Evolutionary conservation across 2,113 vertebrate species (phyloP).

Genomic region (Clinocottus analis): DNA sequence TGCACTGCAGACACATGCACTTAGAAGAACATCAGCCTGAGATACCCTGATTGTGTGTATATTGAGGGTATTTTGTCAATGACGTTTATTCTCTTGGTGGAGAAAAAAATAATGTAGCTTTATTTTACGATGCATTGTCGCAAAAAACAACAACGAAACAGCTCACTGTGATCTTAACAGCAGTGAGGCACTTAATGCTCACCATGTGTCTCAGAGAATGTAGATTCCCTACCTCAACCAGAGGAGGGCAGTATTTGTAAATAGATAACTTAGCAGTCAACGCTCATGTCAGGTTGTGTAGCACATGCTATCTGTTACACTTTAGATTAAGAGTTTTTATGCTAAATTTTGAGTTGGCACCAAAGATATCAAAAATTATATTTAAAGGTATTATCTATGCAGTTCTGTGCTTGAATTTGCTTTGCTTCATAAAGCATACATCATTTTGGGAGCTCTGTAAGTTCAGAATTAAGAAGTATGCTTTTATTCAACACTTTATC

Average conservation of each 20-base stretch:
- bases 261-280: constrained; percentile 57
- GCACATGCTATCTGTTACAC: constrained; percentile 42
- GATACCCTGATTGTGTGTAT: neutral
- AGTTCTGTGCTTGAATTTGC: constrained; percentile 68
- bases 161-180: constrained; percentile 52
- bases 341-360: constrained; percentile 56
- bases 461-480: constrained; percentile 56
- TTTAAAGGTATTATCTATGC: constrained; percentile 68
- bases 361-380: constrained; percentile 54
- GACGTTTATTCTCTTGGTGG: constrained; percentile 23
- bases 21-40: constrained; percentile 43
- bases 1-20: constrained; percentile 44
- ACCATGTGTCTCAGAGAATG: constrained; percentile 34
- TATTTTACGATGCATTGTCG: constrained; percentile 29
- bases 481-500: constrained; percentile 69
- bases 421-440: constrained; percentile 67
- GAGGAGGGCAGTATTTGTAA: constrained; percentile 71
- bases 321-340: constrained; percentile 49
- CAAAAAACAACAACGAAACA: neutral
- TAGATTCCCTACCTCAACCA: constrained; percentile 40
- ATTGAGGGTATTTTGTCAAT: constrained; percentile 26
- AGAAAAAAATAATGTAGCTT: constrained; percentile 18
- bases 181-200: constrained; percentile 26
- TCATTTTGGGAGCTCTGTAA: constrained; percentile 56
- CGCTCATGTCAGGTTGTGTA: constrained; percentile 41